Conservation (phyloP, 2,797 vertebrate genomes). For the Ambastaia sidthimunki region DNA sequence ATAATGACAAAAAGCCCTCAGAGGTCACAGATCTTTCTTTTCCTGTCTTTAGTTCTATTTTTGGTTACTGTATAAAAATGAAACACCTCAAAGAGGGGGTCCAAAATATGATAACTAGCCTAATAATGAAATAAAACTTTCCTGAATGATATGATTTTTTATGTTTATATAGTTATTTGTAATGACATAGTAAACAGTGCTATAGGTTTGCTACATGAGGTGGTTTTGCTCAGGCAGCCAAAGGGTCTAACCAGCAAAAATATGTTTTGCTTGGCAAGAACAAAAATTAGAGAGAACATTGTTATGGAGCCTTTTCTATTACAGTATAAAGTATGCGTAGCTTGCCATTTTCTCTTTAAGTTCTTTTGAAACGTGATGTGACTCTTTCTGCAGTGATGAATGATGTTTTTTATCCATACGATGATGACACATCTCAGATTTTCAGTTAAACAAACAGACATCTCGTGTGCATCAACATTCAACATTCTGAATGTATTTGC, state of each 20-base stretch:
- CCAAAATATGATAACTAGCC: background rate
- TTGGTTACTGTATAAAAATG: background rate
- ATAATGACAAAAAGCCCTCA: background rate
- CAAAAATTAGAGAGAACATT: background rate
- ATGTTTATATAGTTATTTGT: no score
- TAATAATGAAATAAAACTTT: no score
- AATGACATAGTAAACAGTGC: background rate
- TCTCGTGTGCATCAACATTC: background rate
- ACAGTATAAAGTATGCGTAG: background rate
- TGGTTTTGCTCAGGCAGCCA: background rate
- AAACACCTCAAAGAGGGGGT: background rate
- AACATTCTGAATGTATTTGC: background rate
- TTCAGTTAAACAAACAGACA: background rate
- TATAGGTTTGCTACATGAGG: background rate
- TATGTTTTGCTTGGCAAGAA: background rate
- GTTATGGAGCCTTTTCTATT: no score
- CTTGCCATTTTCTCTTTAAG: constrained; percentile 11
- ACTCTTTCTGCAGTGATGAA: background rate
- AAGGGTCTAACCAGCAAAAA: background rate
- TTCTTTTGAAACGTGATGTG: background rate
- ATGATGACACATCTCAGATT: constrained; percentile 1
- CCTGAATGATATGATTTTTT: no score
- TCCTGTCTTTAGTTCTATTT: background rate
- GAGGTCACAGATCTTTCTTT: background rate
- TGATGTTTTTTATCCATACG: background rate